Evolutionary conservation across 2,888 invertebrate species (phyloP), one percentile per base, ranked within the genome.

Genomic region (Chloroclysta siterata): DNA sequence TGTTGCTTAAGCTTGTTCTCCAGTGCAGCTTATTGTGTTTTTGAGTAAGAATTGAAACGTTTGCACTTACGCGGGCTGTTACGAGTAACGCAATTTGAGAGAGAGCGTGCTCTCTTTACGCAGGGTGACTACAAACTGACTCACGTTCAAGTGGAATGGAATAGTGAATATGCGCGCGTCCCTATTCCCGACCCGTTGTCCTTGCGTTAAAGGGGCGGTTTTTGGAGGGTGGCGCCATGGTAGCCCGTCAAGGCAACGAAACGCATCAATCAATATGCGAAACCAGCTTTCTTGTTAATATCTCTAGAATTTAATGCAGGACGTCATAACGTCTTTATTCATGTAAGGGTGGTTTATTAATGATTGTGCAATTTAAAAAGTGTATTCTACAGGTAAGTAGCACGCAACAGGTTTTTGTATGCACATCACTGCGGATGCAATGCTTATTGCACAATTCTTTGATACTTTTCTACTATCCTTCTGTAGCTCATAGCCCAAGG

Each of bases 221-320:
- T 83, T 74, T 80, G 65, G 82, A 83, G 93, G 92, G 90, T 90
- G 91, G 89, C 88, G 87, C 87, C 85, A 83, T 87, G 77, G 88
- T 80, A 84, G 82, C 83, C 80, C 84, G 83, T 83, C 85, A 87
- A 86, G 84, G 85, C 84, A 82, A 84, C 82, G 84, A 83, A 82
- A 83, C 82, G 84, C 87, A 87, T 91, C 91, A 92, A 93, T 93
- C 92, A 93, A 93, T 93, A 93, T 89, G 85, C 85, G 84, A 87
- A 90, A 92, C 87, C 87, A 85, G 83, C 80, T 81, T 81, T 76
- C 78, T 69, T 72, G 81, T 76, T 85, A 86, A 88, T 87, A 77
- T 79, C 70, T 70, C 60, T 75, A 76, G 65, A 74, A 63, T 53
- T 56, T 50, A 55, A 70, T 63, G 68, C 59, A 60, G 36, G 51